phyloP scores from a whole-genome alignment of 2,888 invertebrate genomes.

The Agrenia bidenticulata region DNA sequence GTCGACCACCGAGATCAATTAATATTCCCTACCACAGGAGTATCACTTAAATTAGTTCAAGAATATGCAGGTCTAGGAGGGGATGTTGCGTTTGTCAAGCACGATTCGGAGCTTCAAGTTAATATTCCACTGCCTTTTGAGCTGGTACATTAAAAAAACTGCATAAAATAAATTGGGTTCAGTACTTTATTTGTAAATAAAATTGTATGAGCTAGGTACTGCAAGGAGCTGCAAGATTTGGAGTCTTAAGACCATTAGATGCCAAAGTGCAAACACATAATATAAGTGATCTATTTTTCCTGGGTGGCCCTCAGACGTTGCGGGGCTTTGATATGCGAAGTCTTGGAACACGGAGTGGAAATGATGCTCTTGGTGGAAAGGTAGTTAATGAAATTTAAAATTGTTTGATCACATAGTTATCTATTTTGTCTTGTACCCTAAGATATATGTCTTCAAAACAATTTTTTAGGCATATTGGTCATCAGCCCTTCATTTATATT shows the following conservation, averaged over 20 bases:
- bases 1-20: conserved; percentile 77
- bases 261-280: conserved; percentile 59
- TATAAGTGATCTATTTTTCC: conserved; percentile 74
- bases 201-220: conserved; percentile 67
- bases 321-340: conserved; percentile 85
- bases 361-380: conserved; percentile 71
- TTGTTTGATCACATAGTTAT: neutral
- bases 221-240: conserved; percentile 69
- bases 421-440: no score
- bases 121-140: conserved; percentile 67
- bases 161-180: neutral
- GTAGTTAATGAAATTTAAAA: conserved; percentile 55
- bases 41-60: conserved; percentile 69
- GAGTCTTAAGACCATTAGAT: conserved; percentile 63
- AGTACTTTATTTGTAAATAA: no score
- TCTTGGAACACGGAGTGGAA: conserved; percentile 81
- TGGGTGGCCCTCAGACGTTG: conserved; percentile 85
- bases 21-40: conserved; percentile 76
- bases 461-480: conserved; percentile 75
- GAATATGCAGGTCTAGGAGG: conserved; percentile 91
- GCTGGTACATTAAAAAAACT: conserved; percentile 57
- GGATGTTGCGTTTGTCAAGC: conserved; percentile 84
- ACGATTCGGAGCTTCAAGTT: conserved; percentile 71
- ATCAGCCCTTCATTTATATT: conserved; percentile 80
- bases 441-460: no score